Evolutionary conservation across 2,797 vertebrate species (phyloP).

Genomic region (Enteromius thamalakanensis): DNA sequence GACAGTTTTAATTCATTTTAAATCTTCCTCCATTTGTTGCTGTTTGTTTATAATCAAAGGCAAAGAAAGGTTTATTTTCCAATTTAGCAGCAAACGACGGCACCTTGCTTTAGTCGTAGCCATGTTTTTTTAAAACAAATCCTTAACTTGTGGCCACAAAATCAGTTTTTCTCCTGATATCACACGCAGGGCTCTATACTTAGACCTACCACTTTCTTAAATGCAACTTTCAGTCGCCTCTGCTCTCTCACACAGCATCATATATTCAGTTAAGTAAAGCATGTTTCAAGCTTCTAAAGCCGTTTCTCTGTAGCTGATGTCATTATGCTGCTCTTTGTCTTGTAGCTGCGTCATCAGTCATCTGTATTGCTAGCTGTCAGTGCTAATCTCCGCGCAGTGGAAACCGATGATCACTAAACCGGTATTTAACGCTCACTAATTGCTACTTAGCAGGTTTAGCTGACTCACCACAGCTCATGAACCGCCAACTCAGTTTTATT

Average conservation of each 20-base stretch:
- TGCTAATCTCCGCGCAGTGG: constrained; percentile 48
- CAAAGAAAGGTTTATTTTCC: not conserved
- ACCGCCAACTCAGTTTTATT: not conserved
- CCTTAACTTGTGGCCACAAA: not conserved
- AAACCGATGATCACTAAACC: constrained; percentile 50
- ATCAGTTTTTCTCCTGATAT: not conserved
- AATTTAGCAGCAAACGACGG: not conserved
- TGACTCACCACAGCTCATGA: not conserved
- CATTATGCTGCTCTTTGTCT: constrained; percentile 19
- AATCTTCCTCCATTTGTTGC: not conserved
- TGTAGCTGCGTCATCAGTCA: constrained; percentile 49
- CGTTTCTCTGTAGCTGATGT: not conserved
- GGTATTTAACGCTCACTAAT: constrained; percentile 52
- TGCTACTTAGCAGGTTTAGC: constrained; percentile 49
- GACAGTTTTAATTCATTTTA: not conserved
- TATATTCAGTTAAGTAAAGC: not conserved
- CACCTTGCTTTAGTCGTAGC: not conserved
- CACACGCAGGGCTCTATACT: not conserved
- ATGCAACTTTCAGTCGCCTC: not conserved
- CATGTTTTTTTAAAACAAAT: not conserved
- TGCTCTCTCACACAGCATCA: not conserved
- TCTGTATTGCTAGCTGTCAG: constrained; percentile 44
- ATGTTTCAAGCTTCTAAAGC: not conserved
- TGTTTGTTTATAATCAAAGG: not conserved
- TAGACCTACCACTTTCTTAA: not conserved